Conservation (phyloP, 2,888 invertebrate genomes). For the Netelia inedita region DNA sequence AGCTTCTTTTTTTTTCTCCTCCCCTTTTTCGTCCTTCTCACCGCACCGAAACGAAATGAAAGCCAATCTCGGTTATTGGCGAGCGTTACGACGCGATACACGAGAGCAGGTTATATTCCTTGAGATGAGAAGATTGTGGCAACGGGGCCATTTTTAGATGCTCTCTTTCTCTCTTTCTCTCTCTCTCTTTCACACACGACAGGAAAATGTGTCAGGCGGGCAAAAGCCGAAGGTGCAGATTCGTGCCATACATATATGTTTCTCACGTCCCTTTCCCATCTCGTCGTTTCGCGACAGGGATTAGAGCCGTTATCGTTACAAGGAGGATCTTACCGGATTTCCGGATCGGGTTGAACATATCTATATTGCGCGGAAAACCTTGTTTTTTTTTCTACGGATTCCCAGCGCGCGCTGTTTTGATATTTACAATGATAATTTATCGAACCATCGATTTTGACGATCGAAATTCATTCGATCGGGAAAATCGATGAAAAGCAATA, state of each 20-base stretch:
- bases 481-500: background rate
- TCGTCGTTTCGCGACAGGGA: conserved; percentile 50
- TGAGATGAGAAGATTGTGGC: conserved; percentile 53
- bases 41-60: conserved; percentile 73
- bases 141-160: conserved; percentile 4
- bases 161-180: background rate
- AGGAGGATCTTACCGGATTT: conserved; percentile 19
- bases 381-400: background rate
- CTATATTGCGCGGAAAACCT: no score
- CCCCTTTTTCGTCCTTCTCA: background rate
- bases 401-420: background rate
- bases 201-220: conserved; percentile 43
- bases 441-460: conserved; percentile 15
- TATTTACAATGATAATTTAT: conserved; percentile 21
- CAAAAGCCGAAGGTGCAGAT: conserved; percentile 23
- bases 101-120: conserved; percentile 67
- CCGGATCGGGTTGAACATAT: conserved; percentile 10
- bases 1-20: background rate
- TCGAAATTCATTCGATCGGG: background rate
- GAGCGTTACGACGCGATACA: conserved; percentile 73
- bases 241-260: background rate
- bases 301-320: conserved; percentile 47
- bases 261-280: conserved; percentile 1
- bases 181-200: background rate
- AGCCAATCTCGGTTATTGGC: conserved; percentile 81